These are phyloP conservation scores for Eupithecia insigniata DNA, from an alignment of 2,888 invertebrate genomes.

Conservation along the genomic window DNA sequence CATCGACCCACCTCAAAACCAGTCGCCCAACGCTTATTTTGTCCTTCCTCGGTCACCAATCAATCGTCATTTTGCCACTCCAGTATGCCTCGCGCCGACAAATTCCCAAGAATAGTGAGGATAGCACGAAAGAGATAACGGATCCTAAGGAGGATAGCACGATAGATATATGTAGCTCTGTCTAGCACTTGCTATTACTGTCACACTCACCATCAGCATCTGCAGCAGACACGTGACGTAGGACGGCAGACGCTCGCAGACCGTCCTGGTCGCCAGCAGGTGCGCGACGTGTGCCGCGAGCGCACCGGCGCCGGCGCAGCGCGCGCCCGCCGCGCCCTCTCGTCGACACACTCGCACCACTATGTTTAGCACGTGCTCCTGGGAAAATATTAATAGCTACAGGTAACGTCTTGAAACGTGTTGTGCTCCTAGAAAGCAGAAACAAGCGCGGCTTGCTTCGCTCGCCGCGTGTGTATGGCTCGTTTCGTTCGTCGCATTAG, in stretches of 20 bases:
- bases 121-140: too few relatives aligned
- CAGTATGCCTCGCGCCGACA: slow-evolving; percentile 90
- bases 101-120: too few relatives aligned
- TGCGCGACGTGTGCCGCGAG: slow-evolving; percentile 86
- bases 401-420: not conserved
- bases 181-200: too few relatives aligned
- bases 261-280: slow-evolving; percentile 63
- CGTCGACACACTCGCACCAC: slow-evolving; percentile 93
- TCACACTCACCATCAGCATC: slow-evolving; percentile 65
- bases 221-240: slow-evolving; percentile 79
- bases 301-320: slow-evolving; percentile 94
- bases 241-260: slow-evolving; percentile 64
- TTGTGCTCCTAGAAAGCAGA: not conserved
- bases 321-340: slow-evolving; percentile 94
- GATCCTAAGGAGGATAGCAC: too few relatives aligned
- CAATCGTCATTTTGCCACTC: not conserved
- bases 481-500: too few relatives aligned
- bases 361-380: slow-evolving; percentile 95
- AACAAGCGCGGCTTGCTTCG: not conserved
- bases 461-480: not conserved
- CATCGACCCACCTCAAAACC: not conserved
- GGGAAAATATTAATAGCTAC: not conserved
- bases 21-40: not conserved
- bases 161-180: too few relatives aligned
- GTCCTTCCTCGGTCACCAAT: not conserved